These are phyloP conservation scores for Centropristis striata DNA, from an alignment of 2,113 vertebrate genomes.

Conservation along the genomic window DNA sequence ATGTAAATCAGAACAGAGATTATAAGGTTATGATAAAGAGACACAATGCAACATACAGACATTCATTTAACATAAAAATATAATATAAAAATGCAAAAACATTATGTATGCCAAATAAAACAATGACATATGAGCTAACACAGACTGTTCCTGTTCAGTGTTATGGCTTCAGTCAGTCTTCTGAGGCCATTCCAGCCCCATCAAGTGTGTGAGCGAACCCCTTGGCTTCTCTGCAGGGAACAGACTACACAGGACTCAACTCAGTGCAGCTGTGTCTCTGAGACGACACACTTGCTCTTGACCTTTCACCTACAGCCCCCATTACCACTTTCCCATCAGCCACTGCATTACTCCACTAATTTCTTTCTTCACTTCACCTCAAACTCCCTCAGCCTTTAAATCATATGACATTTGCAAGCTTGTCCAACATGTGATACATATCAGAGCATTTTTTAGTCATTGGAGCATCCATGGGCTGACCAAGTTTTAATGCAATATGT, in stretches of 20 bases:
- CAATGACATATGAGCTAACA: neutral
- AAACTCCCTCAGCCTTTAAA: neutral
- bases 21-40: no score
- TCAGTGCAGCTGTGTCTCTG: conserved; percentile 35
- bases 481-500: no score
- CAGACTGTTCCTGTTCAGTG: neutral
- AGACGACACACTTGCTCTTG: conserved; percentile 2
- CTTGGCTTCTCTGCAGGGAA: conserved; percentile 26
- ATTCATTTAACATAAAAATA: neutral
- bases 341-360: neutral
- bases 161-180: conserved; percentile 4
- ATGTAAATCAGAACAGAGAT: no score
- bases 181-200: conserved; percentile 4
- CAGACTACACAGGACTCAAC: conserved; percentile 13
- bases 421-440: no score
- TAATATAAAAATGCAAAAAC: neutral
- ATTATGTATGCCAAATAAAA: neutral
- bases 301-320: neutral
- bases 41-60: neutral
- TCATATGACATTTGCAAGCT: neutral
- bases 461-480: no score
- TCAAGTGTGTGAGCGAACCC: neutral
- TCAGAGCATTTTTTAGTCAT: no score
- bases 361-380: neutral
- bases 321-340: neutral